Evolutionary conservation across 2,797 vertebrate species (phyloP), one percentile per base, ranked within the genome.

Genomic region (Crenichthys baileyi): DNA sequence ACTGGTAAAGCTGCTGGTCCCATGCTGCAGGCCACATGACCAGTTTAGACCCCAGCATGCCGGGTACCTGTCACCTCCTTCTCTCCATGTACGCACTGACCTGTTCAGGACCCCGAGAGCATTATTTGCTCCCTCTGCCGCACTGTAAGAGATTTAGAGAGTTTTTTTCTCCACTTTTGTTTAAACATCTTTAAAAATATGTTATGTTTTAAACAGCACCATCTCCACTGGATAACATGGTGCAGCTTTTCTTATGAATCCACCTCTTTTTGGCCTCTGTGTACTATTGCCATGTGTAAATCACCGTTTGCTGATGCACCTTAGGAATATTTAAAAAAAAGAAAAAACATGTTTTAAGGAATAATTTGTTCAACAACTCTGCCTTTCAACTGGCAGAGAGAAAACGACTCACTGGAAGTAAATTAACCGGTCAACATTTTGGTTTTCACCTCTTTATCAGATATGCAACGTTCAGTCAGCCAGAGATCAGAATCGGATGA

Each of bases 1-100:
- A 36, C 71, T 44, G 41, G 74, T 60, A 50, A 76, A 15, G 44
- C 75, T 53, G 24, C 65, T 15, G 48, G 85, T 88, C 78, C 51
- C 79, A 73, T 92, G 86, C 70, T 80, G 20, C 31, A 24, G 65
- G 61, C 91, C 92, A 92, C 89, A 87, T 91, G 91, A 91, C 75
- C 4, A 3, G 48, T 78, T 79, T n/a, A 55, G 82, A 60, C 76
- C 51, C 36, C 44, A 82, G 79, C 72, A 78, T 73, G 76, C 87
- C 70, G 80, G 68, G 15, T 20, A 60, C 3, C 24, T 72, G 70
- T 65, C 20, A 3, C 26, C 87, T 39, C 1, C n/a, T 72, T 65
- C 36, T 77, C 68, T 87, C 73, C 60, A 46, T 85, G 71, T 60
- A 72, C 78, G 81, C 81, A 31, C 48, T 77, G 80, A 90, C 74